Base-by-base conservation (phyloP, 2,888 invertebrate species). In the Plebejus anna region DNA sequence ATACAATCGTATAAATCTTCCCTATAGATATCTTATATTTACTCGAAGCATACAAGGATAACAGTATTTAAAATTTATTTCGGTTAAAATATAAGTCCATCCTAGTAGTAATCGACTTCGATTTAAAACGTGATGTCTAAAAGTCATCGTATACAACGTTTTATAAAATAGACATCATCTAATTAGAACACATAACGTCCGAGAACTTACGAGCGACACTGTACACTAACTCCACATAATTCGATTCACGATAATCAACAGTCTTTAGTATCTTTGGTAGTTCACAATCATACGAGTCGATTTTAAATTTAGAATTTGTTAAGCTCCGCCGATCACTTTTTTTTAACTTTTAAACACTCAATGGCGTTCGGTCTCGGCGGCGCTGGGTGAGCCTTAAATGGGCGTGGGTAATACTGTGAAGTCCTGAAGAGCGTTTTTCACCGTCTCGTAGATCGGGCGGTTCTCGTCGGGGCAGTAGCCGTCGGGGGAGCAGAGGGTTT, bases 401-500 rank as follows among this genome's bases (percentile, higher is more conserved):
- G 98, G 97, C 81, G 97, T 98, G 47, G 98, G 97, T 86, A 98
- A 95, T 80, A 98, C 97, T 83, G 97, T 97, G 88, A 97, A 98
- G 93, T 98, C 98, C 89, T 98, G 98, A 82, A 98, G 95, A 81
- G 97, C 97, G 85, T 97, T 97, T 93, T 98, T 98, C 78, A 98
- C 98, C 61, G 97, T 97, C 87, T 97, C 97, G 90, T 98, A 98
- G 79, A 98, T 95, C 47, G 98, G 97, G 79, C 97, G 95, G 88
- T 97, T 97, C 82, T 97, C 97, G 84, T 97, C 97, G 80, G 95
- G 95, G 86, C 97, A 97, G 90, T 97, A 96, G 76, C 97, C 96
- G 84, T 97, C 97, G 36, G 97, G 97, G 4, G 96, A 96, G 94
- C 98, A 98, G 77, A 98, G 95, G 61, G 97, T 98, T 88, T 98